A percentile compares a stretch with the other conserved stretches of the same genome.
Conservation (phyloP, 2,113 vertebrate species). For the Echinops telfairi region DNA sequence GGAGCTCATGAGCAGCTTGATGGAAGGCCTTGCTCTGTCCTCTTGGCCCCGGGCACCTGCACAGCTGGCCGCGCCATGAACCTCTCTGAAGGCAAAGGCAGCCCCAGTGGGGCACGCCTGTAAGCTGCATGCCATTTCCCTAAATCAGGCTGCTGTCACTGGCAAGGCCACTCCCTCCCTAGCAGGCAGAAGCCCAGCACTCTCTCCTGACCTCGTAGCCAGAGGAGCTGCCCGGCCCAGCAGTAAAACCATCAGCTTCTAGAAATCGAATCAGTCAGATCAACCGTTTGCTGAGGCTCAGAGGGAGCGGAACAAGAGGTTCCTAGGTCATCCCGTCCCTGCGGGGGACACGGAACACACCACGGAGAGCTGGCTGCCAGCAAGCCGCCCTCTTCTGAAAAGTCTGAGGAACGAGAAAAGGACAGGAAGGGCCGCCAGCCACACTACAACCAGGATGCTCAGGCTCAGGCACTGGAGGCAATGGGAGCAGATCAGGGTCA, state of each 20-base stretch:
- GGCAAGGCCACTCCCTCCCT: slow-evolving; percentile 33
- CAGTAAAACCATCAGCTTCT: not conserved
- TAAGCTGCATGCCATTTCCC: not conserved
- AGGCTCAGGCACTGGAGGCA: not conserved
- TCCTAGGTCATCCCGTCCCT: too few relatives aligned
- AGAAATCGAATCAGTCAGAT: slow-evolving; percentile 3
- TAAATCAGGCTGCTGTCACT: slow-evolving; percentile 52
- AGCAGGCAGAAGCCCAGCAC: not conserved
- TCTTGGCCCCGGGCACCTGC: slow-evolving; percentile 1
- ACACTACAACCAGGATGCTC: not conserved
- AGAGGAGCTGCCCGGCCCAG: slow-evolving; percentile 28
- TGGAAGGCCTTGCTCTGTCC: not conserved
- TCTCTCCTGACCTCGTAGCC: slow-evolving; percentile 30
- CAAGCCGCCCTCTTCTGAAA: not conserved
- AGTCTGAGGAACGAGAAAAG: not conserved
- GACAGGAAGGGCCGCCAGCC: not conserved
- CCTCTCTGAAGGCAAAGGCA: not conserved
- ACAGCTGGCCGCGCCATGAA: not conserved
- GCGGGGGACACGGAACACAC: not conserved
- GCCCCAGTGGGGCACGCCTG: not conserved
- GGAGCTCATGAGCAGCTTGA: not conserved
- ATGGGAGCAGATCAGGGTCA: not conserved
- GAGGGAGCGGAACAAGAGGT: not conserved
- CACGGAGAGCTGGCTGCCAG: not conserved
- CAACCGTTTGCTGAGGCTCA: not conserved